Evolutionary conservation across 2,888 invertebrate species (phyloP), one percentile per base, ranked within the genome.

Genomic region (Bursaphelenchus okinawaensis): DNA sequence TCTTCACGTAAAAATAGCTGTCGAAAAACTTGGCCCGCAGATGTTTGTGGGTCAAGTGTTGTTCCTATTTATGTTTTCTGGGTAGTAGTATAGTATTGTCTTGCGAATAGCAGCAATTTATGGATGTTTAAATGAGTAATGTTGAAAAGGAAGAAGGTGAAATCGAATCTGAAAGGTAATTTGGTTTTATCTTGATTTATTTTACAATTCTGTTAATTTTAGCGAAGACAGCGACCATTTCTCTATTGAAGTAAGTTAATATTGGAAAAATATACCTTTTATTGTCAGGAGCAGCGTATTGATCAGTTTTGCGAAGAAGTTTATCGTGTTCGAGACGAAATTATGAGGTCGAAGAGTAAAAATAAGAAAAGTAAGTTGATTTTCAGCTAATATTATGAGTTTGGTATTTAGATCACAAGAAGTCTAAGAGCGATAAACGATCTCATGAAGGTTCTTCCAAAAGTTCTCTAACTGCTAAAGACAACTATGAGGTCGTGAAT

Each of bases 401-500:
- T n/a, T n/a, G n/a, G n/a, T n/a, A n/a, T 40, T 40, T 40, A 40
- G 40, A 40, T 12, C 12, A 40, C 40, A 40, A 4, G n/a, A 40
- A 40, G 6, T 12, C 16, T n/a, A n/a, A 40, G 12, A 12, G 40
- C n/a, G 40, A 40, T 12, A 16, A 12, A n/a, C 12, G 40, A 40
- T n/a, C n/a, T n/a, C n/a, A n/a, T n/a, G n/a, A n/a, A n/a, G n/a
- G n/a, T n/a, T n/a, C n/a, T n/a, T 12, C 40, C 40, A 40, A n/a
- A n/a, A 12, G 16, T 40, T 40, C 40, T 40, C 12, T n/a, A n/a
- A 40, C 16, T n/a, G n/a, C 16, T 40, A 40, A 40, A 4, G 40
- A 40, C 40, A 56, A 56, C 19, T 28, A 56, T 26, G 56, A 56
- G 26, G 56, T 56, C 20, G 56, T 56, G 16, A 56, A 28, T 6